phyloP scores from a whole-genome alignment of 2,113 vertebrate species.

The Poeciliopsis prolifica region DNA sequence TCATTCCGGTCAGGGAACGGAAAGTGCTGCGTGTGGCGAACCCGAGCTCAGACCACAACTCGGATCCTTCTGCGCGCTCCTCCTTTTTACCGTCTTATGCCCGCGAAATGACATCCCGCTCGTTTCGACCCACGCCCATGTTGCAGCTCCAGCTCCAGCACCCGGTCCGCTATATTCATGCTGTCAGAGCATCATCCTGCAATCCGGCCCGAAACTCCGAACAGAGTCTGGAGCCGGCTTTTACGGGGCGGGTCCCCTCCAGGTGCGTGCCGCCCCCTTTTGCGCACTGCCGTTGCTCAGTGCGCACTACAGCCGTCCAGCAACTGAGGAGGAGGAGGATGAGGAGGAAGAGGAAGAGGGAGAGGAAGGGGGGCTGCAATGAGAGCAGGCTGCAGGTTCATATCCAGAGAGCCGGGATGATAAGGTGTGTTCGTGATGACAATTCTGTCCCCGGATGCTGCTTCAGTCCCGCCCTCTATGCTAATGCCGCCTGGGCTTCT shows the following conservation, averaged over 20 bases:
- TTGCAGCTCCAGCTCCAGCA: constrained; percentile 9
- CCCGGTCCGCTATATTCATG: constrained; percentile 14
- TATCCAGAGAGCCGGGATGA: constrained; percentile 24
- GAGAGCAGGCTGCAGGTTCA: background rate
- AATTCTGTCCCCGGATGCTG: background rate
- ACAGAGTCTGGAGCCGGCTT: constrained; percentile 42
- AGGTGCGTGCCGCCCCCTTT: constrained; percentile 51
- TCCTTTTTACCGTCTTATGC: constrained; percentile 36
- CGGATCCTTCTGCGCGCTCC: background rate
- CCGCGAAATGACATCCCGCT: constrained; percentile 21
- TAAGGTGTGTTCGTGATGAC: constrained; percentile 34
- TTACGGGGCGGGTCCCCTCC: constrained; percentile 31
- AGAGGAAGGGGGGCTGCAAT: too few relatives aligned
- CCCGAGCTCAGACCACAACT: background rate
- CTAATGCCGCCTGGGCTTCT: constrained; percentile 12
- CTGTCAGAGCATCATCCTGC: constrained; percentile 31
- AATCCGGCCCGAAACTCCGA: background rate
- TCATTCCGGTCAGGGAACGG: constrained; percentile 43
- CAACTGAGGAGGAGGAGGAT: background rate
- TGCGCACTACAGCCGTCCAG: too few relatives aligned
- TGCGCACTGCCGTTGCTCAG: constrained; percentile 30
- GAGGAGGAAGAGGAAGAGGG: background rate
- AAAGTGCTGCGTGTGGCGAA: background rate
- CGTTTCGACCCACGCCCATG: constrained; percentile 45
- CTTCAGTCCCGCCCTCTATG: constrained; percentile 16